These are phyloP conservation scores for Leptodactylus fallax DNA, from an alignment of 2,797 vertebrate species.

Conservation along the genomic window DNA sequence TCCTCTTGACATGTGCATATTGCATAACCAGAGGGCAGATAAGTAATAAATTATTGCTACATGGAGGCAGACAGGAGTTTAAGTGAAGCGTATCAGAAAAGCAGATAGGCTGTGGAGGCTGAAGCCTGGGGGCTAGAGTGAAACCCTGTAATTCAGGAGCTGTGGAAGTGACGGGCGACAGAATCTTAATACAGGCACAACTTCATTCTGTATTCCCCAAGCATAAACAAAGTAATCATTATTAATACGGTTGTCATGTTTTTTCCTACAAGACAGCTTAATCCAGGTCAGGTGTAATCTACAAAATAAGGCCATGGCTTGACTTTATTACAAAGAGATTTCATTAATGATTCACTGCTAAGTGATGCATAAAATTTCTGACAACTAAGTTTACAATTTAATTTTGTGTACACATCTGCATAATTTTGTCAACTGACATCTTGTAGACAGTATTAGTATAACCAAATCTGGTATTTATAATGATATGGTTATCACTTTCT, in stretches of 20 bases:
- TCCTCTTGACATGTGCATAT: conserved; percentile 58
- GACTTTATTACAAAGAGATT: not conserved
- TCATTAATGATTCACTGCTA: conserved; percentile 4
- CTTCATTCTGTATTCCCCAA: conserved; percentile 15
- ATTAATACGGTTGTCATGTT: conserved; percentile 7
- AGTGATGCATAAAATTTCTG: conserved; percentile 1
- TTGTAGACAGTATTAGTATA: not conserved
- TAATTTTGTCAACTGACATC: conserved; percentile 5
- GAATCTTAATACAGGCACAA: conserved; percentile 28
- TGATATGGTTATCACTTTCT: not conserved
- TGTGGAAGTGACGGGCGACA: conserved; percentile 27
- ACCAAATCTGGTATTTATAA: not conserved
- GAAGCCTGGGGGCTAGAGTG: conserved; percentile 14
- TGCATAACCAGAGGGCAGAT: conserved; percentile 57
- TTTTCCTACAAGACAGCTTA: conserved; percentile 29
- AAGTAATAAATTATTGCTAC: conserved; percentile 59
- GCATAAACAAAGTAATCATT: conserved; percentile 19
- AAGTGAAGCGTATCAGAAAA: conserved; percentile 54
- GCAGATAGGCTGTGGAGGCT: conserved; percentile 42
- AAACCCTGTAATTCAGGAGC: conserved; percentile 30
- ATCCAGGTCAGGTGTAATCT: conserved; percentile 17
- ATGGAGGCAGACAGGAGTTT: conserved; percentile 38
- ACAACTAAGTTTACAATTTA: not conserved
- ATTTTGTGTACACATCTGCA: conserved; percentile 1
- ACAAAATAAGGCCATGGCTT: not conserved